Conservation (phyloP, 2,113 vertebrate species). For the Columbina picui region DNA sequence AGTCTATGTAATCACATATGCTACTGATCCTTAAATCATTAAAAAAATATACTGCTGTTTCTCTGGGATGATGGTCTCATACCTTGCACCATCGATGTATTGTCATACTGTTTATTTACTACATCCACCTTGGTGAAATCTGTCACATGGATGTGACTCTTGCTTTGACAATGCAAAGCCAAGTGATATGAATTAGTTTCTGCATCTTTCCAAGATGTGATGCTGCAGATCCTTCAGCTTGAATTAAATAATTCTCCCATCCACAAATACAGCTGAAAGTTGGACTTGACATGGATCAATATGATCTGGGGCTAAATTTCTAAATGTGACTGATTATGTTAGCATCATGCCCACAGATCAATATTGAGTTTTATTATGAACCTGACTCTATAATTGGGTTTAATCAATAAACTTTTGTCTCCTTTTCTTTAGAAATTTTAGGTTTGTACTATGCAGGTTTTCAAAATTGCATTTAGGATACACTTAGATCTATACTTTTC, state of each 20-base stretch:
- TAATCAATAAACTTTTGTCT: constrained; percentile 99
- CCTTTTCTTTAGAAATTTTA: constrained; percentile 85
- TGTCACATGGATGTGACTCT: constrained; percentile 87
- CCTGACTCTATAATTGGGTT: constrained; percentile 84
- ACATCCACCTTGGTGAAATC: constrained; percentile 77
- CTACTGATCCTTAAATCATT: constrained; percentile 28
- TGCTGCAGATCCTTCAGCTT: constrained; percentile 83
- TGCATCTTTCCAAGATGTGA: constrained; percentile 72
- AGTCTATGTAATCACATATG: not conserved
- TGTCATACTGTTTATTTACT: constrained; percentile 75
- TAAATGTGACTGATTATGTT: constrained; percentile 92
- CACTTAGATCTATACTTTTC: constrained; percentile 76
- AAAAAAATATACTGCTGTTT: constrained; percentile 24
- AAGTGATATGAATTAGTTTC: constrained; percentile 77
- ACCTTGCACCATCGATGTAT: constrained; percentile 69
- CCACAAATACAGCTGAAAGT: constrained; percentile 93
- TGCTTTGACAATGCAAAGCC: constrained; percentile 79
- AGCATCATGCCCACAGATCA: constrained; percentile 92
- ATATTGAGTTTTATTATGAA: constrained; percentile 90
- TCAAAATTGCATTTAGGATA: constrained; percentile 85
- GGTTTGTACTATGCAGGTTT: constrained; percentile 73
- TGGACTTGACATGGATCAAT: constrained; percentile 96
- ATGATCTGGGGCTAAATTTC: constrained; percentile 89
- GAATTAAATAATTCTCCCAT: constrained; percentile 86
- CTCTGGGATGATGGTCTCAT: constrained; percentile 16